Percentiles rank a stretch among this genome's conserved stretches.
Conservation (phyloP, 1,140 invertebrate species). For the Popillia japonica region DNA sequence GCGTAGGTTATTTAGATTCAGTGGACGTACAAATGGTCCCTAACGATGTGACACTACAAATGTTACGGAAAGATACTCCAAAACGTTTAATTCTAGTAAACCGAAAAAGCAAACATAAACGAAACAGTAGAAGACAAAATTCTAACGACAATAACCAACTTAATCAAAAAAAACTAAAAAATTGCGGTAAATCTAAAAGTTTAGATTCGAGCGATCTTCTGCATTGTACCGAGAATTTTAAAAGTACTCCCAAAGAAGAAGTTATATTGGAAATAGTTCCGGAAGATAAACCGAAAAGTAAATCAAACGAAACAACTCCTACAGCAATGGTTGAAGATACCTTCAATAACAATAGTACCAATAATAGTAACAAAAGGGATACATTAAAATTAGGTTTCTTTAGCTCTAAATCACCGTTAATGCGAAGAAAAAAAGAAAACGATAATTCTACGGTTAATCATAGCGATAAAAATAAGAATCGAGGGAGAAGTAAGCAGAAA, state of each 20-base stretch:
- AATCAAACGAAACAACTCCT: constrained; percentile 31
- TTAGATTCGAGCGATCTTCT: constrained; percentile 83
- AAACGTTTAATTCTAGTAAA: constrained; percentile 79
- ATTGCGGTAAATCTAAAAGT: constrained; percentile 83
- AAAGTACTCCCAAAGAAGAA: constrained; percentile 52
- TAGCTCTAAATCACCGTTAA: constrained; percentile 56
- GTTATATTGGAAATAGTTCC: constrained; percentile 49
- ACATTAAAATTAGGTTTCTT: constrained; percentile 59
- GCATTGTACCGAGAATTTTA: constrained; percentile 39
- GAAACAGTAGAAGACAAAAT: constrained; percentile 49
- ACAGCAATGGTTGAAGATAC: constrained; percentile 43
- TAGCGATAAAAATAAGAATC: constrained; percentile 46
- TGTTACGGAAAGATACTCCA: constrained; percentile 75
- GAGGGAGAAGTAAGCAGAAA: constrained; percentile 48
- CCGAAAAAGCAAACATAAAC: constrained; percentile 63
- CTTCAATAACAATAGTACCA: constrained; percentile 44
- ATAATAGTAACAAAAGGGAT: constrained; percentile 51
- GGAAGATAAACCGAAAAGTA: constrained; percentile 33
- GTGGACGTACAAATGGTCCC: constrained; percentile 77
- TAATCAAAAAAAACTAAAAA: constrained; percentile 66
- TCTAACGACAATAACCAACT: constrained; percentile 41
- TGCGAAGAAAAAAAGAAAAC: constrained; percentile 55
- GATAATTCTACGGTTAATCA: constrained; percentile 47
- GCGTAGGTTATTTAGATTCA: constrained; percentile 83
- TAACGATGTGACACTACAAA: constrained; percentile 74